These are phyloP conservation scores for Drosophila longiperda DNA, from an alignment of 2,888 invertebrate genomes.

Conservation along the genomic window DNA sequence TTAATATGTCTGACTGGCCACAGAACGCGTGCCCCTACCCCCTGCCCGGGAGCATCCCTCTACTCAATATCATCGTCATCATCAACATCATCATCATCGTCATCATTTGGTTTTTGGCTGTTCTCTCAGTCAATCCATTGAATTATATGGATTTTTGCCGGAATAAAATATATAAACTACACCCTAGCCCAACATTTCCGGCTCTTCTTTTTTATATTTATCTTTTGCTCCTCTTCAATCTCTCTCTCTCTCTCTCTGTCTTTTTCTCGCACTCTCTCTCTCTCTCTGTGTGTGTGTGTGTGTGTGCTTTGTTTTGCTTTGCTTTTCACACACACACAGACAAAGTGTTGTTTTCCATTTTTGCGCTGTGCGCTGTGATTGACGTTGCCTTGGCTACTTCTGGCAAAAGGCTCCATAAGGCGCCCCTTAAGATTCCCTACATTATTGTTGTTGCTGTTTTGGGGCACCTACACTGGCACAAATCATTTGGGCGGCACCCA, in stretches of 20 bases:
- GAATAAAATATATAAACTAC: slow-evolving; percentile 62
- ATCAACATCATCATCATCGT: background rate
- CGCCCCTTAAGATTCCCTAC: slow-evolving; percentile 45
- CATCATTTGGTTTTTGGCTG: slow-evolving; percentile 14
- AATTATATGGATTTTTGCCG: slow-evolving; percentile 73
- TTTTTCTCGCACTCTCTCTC: background rate
- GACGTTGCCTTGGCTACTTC: slow-evolving; percentile 70
- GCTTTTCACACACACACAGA: slow-evolving; percentile 37
- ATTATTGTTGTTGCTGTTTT: slow-evolving; percentile 13
- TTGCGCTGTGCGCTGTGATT: slow-evolving; percentile 65
- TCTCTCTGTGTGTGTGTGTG: slow-evolving; percentile 19
- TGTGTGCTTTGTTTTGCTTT: slow-evolving; percentile 59
- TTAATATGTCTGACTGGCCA: slow-evolving; percentile 82
- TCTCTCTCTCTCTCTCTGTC: background rate
- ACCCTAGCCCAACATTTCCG: slow-evolving; percentile 63
- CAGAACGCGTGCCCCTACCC: slow-evolving; percentile 38
- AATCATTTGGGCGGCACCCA: slow-evolving; percentile 85
- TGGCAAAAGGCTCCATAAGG: slow-evolving; percentile 40
- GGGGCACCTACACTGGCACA: slow-evolving; percentile 69
- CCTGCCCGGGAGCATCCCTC: slow-evolving; percentile 1
- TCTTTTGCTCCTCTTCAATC: slow-evolving; percentile 15
- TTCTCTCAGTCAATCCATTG: slow-evolving; percentile 68
- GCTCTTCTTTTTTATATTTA: slow-evolving; percentile 40
- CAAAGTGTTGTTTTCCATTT: slow-evolving; percentile 53
- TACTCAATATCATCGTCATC: background rate